Percentiles rank a stretch among this genome's conserved stretches.
phyloP scores from a whole-genome alignment of 2,888 invertebrate species.

The Drosophila glabriapex region DNA sequence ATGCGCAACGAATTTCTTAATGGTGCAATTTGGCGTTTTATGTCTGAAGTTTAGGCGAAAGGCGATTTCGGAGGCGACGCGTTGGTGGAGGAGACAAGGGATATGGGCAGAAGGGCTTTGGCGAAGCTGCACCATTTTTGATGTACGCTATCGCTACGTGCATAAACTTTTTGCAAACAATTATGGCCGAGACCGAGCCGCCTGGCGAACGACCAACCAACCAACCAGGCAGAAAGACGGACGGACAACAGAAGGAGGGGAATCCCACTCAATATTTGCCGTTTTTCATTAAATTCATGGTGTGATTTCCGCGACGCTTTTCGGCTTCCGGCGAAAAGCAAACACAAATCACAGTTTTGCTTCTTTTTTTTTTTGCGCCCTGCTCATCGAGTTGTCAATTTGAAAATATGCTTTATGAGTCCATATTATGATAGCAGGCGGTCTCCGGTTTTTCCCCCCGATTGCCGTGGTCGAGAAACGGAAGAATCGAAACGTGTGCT shows the following conservation, averaged over 20 bases:
- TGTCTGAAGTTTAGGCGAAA: conserved; percentile 78
- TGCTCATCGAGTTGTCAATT: conserved; percentile 53
- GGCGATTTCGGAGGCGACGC: conserved; percentile 57
- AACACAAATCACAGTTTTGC: conserved; percentile 58
- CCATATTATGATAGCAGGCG: conserved; percentile 41
- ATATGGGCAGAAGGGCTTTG: not conserved
- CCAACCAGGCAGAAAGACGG: conserved; percentile 35
- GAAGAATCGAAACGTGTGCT: not conserved
- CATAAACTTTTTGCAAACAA: conserved; percentile 81
- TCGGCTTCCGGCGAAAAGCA: conserved; percentile 65
- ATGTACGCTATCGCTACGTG: conserved; percentile 77
- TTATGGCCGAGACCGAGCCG: conserved; percentile 57
- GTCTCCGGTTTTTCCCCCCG: not conserved
- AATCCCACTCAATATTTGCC: conserved; percentile 60
- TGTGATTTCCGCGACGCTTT: conserved; percentile 71
- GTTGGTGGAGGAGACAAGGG: not conserved
- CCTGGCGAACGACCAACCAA: conserved; percentile 46
- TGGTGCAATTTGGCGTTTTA: conserved; percentile 83
- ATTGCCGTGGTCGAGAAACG: conserved; percentile 12
- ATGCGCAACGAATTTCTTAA: conserved; percentile 85
- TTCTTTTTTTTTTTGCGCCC: not conserved
- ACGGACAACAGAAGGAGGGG: not conserved
- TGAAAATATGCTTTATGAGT: conserved; percentile 44
- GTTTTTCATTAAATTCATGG: conserved; percentile 80
- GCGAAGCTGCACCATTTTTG: conserved; percentile 62